These are phyloP conservation scores for Andrena bucephala DNA, from an alignment of 2,888 invertebrate genomes.

Conservation along the genomic window DNA sequence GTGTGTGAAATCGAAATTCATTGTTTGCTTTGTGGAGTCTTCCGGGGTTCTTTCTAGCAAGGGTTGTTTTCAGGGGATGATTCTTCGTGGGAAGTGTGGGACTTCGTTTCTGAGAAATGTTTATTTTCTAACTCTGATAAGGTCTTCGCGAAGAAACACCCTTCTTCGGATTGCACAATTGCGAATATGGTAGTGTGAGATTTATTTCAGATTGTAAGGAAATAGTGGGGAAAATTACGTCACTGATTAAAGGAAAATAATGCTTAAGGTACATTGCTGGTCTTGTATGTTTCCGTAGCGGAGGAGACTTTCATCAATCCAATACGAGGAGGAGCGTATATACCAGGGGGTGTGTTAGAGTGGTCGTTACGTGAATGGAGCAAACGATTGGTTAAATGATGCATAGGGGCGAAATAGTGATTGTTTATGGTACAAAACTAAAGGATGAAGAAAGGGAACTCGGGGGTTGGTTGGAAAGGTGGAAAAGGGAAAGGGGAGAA, in stretches of 20 bases:
- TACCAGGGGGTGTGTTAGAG: background rate
- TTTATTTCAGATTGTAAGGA: background rate
- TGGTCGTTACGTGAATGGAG: conserved; percentile 10
- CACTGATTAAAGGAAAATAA: conserved; percentile 3
- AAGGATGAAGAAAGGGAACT: conserved; percentile 6
- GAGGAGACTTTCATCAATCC: conserved; percentile 12
- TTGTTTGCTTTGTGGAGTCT: background rate
- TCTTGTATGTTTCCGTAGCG: background rate
- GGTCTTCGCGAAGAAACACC: too few relatives aligned
- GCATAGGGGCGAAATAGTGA: conserved; percentile 28
- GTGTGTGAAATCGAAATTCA: background rate
- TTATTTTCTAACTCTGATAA: too few relatives aligned
- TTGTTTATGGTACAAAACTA: conserved; percentile 35
- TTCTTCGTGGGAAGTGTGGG: too few relatives aligned
- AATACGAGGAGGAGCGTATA: background rate
- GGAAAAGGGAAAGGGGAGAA: conserved; percentile 9
- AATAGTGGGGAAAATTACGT: background rate
- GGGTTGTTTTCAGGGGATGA: too few relatives aligned
- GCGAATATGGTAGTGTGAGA: too few relatives aligned
- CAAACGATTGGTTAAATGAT: conserved; percentile 15
- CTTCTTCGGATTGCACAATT: too few relatives aligned
- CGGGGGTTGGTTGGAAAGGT: conserved; percentile 23
- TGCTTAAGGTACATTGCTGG: background rate
- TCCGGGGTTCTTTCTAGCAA: background rate
- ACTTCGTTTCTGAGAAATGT: too few relatives aligned